Evolutionary conservation across 2,113 vertebrate genomes (phyloP).

Genomic region (Orthonyx spaldingii): DNA sequence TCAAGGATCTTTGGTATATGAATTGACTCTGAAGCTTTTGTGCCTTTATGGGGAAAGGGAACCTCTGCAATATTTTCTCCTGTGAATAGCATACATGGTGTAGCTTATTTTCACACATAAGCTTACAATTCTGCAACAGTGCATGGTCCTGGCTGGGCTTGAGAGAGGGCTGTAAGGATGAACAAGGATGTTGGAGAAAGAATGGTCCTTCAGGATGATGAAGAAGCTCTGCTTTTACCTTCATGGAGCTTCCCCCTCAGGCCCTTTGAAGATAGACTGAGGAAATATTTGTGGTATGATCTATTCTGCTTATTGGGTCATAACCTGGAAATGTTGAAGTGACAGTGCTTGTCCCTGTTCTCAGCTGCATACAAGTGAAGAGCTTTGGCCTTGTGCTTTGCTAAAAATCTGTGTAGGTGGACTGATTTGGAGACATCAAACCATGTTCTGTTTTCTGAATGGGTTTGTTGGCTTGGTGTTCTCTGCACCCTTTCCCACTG

Average conservation of each 20-base stretch:
- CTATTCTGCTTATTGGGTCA: background rate
- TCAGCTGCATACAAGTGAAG: background rate
- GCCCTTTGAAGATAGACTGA: background rate
- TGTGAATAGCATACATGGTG: background rate
- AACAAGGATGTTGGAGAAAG: background rate
- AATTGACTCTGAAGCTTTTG: background rate
- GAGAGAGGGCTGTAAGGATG: background rate
- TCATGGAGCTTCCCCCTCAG: background rate
- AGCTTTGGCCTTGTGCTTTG: background rate
- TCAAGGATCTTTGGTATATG: background rate
- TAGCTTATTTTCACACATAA: background rate
- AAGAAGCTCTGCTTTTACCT: background rate
- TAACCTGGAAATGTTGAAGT: background rate
- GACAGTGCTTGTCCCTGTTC: background rate
- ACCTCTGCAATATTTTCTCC: background rate
- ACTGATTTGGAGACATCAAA: background rate
- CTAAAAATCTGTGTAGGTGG: background rate
- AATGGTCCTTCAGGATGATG: background rate
- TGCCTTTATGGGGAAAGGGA: background rate
- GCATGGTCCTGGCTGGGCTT: background rate
- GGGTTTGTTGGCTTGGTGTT: background rate
- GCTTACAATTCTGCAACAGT: background rate
- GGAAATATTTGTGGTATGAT: background rate
- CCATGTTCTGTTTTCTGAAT: background rate
- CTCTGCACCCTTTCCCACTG: background rate